These are phyloP conservation scores for Lepisosteus oculatus DNA, from an alignment of 2,113 vertebrate genomes.

Conservation along the genomic window DNA sequence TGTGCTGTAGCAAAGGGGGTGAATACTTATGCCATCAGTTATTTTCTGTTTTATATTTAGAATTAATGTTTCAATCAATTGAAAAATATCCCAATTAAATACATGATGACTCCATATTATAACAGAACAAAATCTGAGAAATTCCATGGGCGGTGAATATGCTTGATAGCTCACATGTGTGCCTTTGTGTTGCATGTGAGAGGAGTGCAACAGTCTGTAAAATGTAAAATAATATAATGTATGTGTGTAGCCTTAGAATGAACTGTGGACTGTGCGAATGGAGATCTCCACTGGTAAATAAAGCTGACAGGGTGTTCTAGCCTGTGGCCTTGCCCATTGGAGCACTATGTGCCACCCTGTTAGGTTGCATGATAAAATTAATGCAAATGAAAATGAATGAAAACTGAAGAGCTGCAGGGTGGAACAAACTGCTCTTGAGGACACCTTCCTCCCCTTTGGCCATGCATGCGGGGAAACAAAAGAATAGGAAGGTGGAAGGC, in stretches of 20 bases:
- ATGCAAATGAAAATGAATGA: background rate
- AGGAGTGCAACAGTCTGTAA: background rate
- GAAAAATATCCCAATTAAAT: too few species aligned
- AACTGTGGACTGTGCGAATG: background rate
- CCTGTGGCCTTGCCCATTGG: background rate
- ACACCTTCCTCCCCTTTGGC: background rate
- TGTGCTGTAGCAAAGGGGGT: too few species aligned
- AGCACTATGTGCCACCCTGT: background rate
- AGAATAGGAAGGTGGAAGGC: too few species aligned
- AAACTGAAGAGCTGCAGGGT: background rate
- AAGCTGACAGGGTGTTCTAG: constrained; percentile 4
- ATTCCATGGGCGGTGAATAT: too few species aligned
- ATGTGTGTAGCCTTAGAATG: background rate
- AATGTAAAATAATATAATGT: background rate
- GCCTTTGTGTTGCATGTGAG: background rate
- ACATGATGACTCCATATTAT: too few species aligned
- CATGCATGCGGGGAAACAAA: too few species aligned
- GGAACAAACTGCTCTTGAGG: background rate
- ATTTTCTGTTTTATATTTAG: too few species aligned
- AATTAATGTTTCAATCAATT: too few species aligned
- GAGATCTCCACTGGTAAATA: constrained; percentile 2
- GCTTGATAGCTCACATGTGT: too few species aligned
- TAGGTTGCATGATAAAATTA: background rate
- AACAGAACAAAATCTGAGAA: too few species aligned
- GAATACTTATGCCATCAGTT: too few species aligned